A percentile compares a stretch with the other conserved stretches of the same genome.
Evolutionary conservation across 2,113 vertebrate genomes (phyloP).

Genomic region (Brevimyrus niger): DNA sequence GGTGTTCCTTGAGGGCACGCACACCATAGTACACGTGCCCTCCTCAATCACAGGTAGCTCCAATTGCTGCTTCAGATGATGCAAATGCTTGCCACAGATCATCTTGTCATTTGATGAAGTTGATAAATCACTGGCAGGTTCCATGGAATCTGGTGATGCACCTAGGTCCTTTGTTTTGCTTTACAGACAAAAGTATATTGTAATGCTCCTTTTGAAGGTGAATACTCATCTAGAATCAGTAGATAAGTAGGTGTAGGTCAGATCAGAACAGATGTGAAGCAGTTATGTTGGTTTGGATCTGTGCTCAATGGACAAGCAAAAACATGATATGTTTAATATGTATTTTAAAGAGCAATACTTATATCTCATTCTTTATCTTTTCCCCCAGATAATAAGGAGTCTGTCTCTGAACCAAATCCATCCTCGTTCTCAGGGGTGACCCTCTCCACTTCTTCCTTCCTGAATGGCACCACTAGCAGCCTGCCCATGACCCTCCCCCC

Average conservation of each 20-base stretch:
- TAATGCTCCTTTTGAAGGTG: not conserved
- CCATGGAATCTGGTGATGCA: not conserved
- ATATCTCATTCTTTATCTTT: constrained; percentile 4
- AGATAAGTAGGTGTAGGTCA: not conserved
- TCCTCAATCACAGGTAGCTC: constrained; percentile 53
- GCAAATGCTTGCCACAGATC: not conserved
- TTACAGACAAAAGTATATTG: not conserved
- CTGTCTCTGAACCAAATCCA: constrained; percentile 51
- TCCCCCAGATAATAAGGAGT: constrained; percentile 54
- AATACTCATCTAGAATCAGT: not conserved
- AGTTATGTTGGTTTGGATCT: not conserved
- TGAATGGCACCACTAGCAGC: constrained; percentile 58
- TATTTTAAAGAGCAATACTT: not conserved
- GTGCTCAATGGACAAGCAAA: not conserved
- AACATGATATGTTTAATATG: not conserved
- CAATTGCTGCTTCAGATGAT: not conserved
- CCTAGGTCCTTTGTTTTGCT: not conserved
- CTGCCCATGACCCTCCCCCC: constrained; percentile 41
- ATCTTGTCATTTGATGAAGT: not conserved
- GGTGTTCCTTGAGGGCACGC: constrained; percentile 69
- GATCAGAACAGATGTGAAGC: not conserved
- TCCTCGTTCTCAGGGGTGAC: constrained; percentile 55
- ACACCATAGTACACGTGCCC: constrained; percentile 61
- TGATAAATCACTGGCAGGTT: not conserved
- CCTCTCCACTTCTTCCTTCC: constrained; percentile 51